Evolutionary conservation across 2,888 invertebrate genomes (phyloP).

Genomic region (Synanthedon tipuliformis): DNA sequence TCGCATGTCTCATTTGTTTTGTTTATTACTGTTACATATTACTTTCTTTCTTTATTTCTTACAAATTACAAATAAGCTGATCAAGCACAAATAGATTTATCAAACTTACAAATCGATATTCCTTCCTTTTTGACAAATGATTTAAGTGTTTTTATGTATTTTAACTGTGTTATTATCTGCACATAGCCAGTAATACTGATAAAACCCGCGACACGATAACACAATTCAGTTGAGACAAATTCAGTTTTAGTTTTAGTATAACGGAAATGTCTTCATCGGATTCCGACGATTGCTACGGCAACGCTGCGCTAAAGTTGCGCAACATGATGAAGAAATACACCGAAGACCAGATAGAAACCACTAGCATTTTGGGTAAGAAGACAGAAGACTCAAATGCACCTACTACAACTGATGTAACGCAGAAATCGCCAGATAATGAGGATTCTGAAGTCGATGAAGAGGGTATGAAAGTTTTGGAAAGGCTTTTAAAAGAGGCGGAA

Average conservation of each 20-base stretch:
- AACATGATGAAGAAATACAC: slow-evolving; percentile 28
- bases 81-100: no score
- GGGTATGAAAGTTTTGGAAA: neutral
- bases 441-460: slow-evolving; percentile 5
- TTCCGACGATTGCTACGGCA: slow-evolving; percentile 54
- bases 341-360: slow-evolving; percentile 21
- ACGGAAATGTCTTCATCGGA: slow-evolving; percentile 39
- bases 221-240: neutral
- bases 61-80: no score
- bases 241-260: neutral
- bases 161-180: no score
- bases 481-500: neutral
- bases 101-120: no score
- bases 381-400: slow-evolving; percentile 1
- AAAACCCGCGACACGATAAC: no score
- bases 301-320: slow-evolving; percentile 37
- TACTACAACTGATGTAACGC: slow-evolving; percentile 7
- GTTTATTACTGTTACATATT: no score
- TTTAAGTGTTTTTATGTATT: no score
- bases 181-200: no score
- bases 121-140: no score
- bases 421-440: slow-evolving; percentile 10
- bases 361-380: slow-evolving; percentile 18
- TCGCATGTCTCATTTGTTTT: no score
- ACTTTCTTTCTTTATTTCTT: no score